Evolutionary conservation across 2,888 invertebrate genomes (phyloP).

Genomic region (Epicampocera succincta): DNA sequence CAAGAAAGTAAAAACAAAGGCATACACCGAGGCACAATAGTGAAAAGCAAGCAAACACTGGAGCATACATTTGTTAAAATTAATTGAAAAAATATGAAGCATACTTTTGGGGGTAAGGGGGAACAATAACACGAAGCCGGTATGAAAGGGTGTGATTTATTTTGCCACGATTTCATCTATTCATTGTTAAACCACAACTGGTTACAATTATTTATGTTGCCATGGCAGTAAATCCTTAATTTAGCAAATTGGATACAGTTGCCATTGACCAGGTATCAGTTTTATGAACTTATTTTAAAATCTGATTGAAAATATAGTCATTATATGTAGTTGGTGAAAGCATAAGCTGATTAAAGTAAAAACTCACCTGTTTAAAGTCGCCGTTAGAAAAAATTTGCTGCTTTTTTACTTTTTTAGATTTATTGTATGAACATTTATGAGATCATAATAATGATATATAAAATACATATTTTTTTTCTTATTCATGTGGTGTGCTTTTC

Average conservation of each 20-base stretch:
- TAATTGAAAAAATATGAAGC: not conserved
- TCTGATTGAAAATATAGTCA: conserved; percentile 5
- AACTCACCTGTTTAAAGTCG: conserved; percentile 16
- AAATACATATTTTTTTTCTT: conserved; percentile 60
- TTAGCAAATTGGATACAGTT: conserved; percentile 40
- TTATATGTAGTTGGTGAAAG: conserved; percentile 47
- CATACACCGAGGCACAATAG: conserved; percentile 2
- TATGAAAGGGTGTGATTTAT: conserved; percentile 10
- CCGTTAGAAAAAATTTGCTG: conserved; percentile 34
- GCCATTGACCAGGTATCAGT: conserved; percentile 6
- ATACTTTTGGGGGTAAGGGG: not conserved
- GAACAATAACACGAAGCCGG: not conserved
- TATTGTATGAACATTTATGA: conserved; percentile 81
- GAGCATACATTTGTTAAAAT: conserved; percentile 13
- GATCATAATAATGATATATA: conserved; percentile 77
- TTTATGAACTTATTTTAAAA: conserved; percentile 32
- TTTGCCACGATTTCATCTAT: not conserved
- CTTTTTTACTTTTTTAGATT: conserved; percentile 72
- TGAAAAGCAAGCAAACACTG: conserved; percentile 1
- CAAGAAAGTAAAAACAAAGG: conserved; percentile 27
- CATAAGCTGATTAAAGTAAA: conserved; percentile 42
- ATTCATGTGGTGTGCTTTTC: conserved; percentile 39
- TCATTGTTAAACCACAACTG: conserved; percentile 45
- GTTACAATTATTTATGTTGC: conserved; percentile 49
- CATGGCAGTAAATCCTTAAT: conserved; percentile 46